A percentile compares a stretch with the other conserved stretches of the same genome.
phyloP scores from a whole-genome alignment of 2,113 vertebrate species.

The Coregonus clupeaformis region DNA sequence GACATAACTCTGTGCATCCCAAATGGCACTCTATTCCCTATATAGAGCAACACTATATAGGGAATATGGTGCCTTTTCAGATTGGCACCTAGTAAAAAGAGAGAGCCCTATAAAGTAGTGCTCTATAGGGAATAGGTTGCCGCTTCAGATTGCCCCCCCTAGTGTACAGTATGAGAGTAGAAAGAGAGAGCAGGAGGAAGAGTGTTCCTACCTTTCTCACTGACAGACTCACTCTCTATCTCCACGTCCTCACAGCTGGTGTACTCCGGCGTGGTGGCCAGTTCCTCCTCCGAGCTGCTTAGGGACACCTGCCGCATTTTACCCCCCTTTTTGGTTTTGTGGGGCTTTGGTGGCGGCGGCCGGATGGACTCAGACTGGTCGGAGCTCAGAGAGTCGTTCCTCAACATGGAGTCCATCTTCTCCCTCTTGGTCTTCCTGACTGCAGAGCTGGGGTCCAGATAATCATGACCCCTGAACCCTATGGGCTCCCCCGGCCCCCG shows the following conservation, averaged over 20 bases:
- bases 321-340: constrained; percentile 96
- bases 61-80: too few species aligned
- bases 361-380: constrained; percentile 97
- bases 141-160: too few species aligned
- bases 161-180: too few species aligned
- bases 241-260: constrained; percentile 98
- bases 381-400: constrained; percentile 98
- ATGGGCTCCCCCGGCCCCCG: constrained; percentile 72
- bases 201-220: constrained; percentile 92
- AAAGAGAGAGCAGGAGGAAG: neutral
- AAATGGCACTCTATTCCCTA: too few species aligned
- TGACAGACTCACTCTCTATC: constrained; percentile 99
- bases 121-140: too few species aligned
- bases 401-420: constrained; percentile 97
- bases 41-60: too few species aligned
- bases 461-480: constrained; percentile 73
- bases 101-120: too few species aligned
- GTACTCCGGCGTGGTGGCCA: constrained; percentile 96
- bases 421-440: constrained; percentile 93
- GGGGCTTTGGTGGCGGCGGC: constrained; percentile 94
- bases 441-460: constrained; percentile 91
- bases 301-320: constrained; percentile 97
- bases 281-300: constrained; percentile 97
- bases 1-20: too few species aligned
- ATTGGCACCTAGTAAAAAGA: too few species aligned